These are phyloP conservation scores for Spilarctia lutea DNA, from an alignment of 2,888 invertebrate species.

Conservation along the genomic window DNA sequence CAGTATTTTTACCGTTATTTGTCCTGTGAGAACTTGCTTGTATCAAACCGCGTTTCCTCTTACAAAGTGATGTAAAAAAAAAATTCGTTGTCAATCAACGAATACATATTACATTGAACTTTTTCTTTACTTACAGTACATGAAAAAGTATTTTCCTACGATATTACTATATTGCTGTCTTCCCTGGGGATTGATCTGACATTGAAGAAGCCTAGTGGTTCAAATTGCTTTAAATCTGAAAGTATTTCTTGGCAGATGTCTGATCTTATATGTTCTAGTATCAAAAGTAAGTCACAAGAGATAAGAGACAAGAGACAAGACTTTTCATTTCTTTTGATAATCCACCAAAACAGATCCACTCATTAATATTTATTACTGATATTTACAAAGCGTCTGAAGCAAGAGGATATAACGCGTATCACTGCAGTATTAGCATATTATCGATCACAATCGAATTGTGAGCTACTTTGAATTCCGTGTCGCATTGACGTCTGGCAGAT, in stretches of 20 bases:
- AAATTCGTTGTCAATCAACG: background rate
- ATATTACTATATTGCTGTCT: background rate
- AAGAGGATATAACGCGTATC: background rate
- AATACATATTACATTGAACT: background rate
- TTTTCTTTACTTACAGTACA: background rate
- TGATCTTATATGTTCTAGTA: background rate
- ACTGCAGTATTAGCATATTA: constrained; percentile 3
- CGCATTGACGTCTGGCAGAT: background rate
- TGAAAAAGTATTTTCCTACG: background rate
- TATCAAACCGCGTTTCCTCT: background rate
- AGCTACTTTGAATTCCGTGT: background rate
- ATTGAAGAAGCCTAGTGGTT: background rate
- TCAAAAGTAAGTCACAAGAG: background rate
- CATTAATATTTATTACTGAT: constrained; percentile 23
- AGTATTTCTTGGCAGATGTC: background rate
- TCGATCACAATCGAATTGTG: background rate
- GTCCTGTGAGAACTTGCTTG: background rate
- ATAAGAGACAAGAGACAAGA: no score
- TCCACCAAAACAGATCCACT: background rate
- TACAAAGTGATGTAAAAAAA: background rate
- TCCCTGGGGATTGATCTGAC: background rate
- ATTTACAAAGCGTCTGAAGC: constrained; percentile 60
- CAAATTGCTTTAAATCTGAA: background rate
- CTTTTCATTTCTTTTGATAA: background rate
- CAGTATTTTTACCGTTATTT: background rate